Conservation (phyloP, 2,888 invertebrate genomes). For the Lissonota sp. region DNA sequence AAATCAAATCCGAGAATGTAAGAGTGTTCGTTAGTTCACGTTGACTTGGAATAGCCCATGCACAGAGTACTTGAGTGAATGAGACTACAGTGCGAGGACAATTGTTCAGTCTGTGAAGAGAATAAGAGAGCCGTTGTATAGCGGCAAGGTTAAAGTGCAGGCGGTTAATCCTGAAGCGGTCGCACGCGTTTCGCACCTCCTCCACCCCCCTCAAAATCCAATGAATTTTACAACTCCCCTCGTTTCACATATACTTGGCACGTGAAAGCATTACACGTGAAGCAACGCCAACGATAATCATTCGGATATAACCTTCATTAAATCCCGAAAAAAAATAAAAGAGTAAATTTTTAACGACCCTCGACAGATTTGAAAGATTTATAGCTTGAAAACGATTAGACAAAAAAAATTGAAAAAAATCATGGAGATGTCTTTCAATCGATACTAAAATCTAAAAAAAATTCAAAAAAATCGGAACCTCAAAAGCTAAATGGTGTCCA, state of each 20-base stretch:
- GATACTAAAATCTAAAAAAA: too few relatives aligned
- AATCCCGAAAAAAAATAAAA: background rate
- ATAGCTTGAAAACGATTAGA: too few relatives aligned
- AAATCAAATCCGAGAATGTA: too few relatives aligned
- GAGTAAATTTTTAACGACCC: background rate
- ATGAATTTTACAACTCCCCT: conserved; percentile 54
- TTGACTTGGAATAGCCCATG: background rate
- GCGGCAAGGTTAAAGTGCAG: conserved; percentile 50
- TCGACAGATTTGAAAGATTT: too few relatives aligned
- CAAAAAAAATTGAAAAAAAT: too few relatives aligned
- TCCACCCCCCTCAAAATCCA: conserved; percentile 13
- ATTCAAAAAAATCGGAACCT: too few relatives aligned
- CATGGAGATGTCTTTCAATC: too few relatives aligned
- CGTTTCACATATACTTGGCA: conserved; percentile 11
- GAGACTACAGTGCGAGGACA: conserved; percentile 19
- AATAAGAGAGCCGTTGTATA: conserved; percentile 9
- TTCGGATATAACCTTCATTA: too few relatives aligned
- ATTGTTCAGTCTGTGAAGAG: conserved; percentile 33
- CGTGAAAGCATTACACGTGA: conserved; percentile 2
- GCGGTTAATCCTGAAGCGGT: conserved; percentile 60
- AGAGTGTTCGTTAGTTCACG: background rate
- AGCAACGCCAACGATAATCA: too few relatives aligned
- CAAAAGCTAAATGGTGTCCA: too few relatives aligned
- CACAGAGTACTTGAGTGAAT: background rate
- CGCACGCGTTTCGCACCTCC: conserved; percentile 42